Percentiles rank a stretch among this genome's conserved stretches.
phyloP scores from a whole-genome alignment of 2,888 invertebrate genomes.

The Busseola fusca region DNA sequence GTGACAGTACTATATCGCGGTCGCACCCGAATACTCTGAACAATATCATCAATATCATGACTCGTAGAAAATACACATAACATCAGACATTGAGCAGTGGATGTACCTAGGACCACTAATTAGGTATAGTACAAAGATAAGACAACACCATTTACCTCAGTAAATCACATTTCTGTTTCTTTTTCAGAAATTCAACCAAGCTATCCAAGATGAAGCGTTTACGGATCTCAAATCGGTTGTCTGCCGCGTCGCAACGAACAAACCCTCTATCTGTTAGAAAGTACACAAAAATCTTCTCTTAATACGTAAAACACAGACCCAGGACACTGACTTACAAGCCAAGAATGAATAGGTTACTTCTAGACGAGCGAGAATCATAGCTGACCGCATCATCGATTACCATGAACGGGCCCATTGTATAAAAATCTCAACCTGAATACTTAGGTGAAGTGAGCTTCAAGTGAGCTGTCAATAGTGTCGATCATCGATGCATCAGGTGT shows the following conservation, averaged over 20 bases:
- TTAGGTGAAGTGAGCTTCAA: neutral
- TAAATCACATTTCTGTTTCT: constrained; percentile 15
- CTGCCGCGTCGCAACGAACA: constrained; percentile 82
- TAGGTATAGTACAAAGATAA: neutral
- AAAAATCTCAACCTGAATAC: neutral
- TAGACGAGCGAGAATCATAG: neutral
- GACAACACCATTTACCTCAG: neutral
- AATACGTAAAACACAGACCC: constrained; percentile 17
- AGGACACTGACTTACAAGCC: neutral
- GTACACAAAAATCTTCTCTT: neutral
- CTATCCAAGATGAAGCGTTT: constrained; percentile 87
- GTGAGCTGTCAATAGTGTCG: neutral
- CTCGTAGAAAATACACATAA: too few relatives aligned
- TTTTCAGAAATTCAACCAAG: constrained; percentile 88
- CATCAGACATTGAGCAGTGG: neutral
- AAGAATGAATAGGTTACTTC: neutral
- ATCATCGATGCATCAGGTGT: neutral
- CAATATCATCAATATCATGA: too few relatives aligned
- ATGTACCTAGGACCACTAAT: too few relatives aligned
- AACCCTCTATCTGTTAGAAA: constrained; percentile 75
- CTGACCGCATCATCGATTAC: too few relatives aligned
- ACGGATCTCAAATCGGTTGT: constrained; percentile 88
- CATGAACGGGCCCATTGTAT: neutral
- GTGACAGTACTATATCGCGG: too few relatives aligned
- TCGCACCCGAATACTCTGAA: neutral